Evolutionary conservation across 2,797 vertebrate genomes (phyloP), one percentile per base, ranked within the genome.

Genomic region (Falco cherrug): DNA sequence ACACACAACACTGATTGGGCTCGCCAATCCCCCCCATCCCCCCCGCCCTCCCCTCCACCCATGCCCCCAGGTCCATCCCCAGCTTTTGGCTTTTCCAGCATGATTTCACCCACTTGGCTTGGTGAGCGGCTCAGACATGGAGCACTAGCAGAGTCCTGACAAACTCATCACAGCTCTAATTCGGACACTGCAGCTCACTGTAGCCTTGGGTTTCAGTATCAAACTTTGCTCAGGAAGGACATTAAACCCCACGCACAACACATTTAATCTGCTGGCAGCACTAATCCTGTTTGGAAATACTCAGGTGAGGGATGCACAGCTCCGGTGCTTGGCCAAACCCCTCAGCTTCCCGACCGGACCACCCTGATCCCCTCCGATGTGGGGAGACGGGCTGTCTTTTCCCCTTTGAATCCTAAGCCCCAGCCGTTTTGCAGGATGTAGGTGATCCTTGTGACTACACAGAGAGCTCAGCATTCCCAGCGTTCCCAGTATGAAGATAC

Each of bases 321-420:
- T 71, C 79, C 3, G 6, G 54, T 2, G 43, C 50, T 41, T 3
- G 5, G 37, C 37, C 3, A 2, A 60, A 3, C 5, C 50, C 60
- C 60, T 13, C 11, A 0, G 17, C 39, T 43, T 37, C 85, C 90
- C 2, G 0, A 5, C 11, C 0, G 0, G 41, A 29, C 2, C 28
- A 11, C 6, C n/a, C n/a, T n/a, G n/a, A n/a, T n/a, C n/a, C n/a
- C n/a, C 56, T 14, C 81, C 5, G 11, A 1, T 2, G 0, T 0
- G 13, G 29, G 45, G 28, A 35, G 16, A 13, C 0, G 1, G 0
- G 70, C 31, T 54, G 39, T 37, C 14, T 67, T 51, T 21, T 2
- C 43, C 68, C 21, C 43, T 18, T 64, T 15, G 43, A 12, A 45
- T 10, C 37, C 65, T 12, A 43, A 57, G 0, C 3, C 4, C 20